These are phyloP conservation scores for Eulemur albifrons DNA, from an alignment of 2,797 vertebrate species.

Conservation along the genomic window DNA sequence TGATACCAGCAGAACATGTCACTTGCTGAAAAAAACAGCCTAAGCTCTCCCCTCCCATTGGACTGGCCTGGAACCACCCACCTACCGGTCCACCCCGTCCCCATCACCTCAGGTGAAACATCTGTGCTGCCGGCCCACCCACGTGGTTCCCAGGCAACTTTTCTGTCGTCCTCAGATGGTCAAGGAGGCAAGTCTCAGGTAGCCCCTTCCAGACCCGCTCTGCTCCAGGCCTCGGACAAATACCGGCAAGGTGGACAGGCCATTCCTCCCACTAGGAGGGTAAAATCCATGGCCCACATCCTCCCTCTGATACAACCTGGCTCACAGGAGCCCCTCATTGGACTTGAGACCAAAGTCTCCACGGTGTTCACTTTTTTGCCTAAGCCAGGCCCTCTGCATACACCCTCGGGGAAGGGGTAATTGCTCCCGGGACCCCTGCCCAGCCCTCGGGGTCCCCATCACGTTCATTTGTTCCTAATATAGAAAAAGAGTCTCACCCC, in stretches of 20 bases:
- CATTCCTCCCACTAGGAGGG: neutral
- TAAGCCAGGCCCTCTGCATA: neutral
- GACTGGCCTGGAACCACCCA: neutral
- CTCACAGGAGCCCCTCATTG: neutral
- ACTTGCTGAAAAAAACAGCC: neutral
- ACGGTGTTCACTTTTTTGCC: neutral
- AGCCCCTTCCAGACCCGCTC: neutral
- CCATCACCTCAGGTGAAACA: neutral
- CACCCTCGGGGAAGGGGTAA: neutral
- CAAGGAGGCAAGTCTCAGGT: neutral
- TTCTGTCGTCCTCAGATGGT: neutral
- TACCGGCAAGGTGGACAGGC: neutral
- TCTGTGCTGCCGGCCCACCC: neutral
- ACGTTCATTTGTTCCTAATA: neutral
- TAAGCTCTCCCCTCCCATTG: neutral
- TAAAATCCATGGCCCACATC: neutral
- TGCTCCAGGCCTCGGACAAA: neutral
- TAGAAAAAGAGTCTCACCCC: neutral
- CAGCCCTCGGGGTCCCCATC: neutral
- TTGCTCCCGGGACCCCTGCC: neutral
- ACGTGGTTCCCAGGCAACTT: neutral
- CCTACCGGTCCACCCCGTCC: fast-evolving
- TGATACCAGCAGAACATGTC: neutral
- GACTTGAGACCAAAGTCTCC: neutral
- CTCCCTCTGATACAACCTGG: neutral